Percentiles rank a stretch among this genome's conserved stretches.
Evolutionary conservation across 2,888 invertebrate genomes (phyloP).

Genomic region (Leucoma salicis): DNA sequence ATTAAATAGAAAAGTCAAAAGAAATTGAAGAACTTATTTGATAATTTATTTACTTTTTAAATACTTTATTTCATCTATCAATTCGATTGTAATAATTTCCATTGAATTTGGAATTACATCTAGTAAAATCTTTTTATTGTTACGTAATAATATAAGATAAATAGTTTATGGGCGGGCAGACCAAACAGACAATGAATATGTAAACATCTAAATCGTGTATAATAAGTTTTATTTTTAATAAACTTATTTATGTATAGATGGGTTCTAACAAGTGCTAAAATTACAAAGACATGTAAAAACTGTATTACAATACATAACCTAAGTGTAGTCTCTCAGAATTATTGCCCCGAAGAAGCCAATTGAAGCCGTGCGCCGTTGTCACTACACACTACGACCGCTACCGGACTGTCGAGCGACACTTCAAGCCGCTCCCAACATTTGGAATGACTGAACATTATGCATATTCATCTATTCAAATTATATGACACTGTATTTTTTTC

Average conservation of each 20-base stretch:
- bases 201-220: slow-evolving; percentile 37
- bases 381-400: slow-evolving; percentile 71
- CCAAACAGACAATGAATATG: slow-evolving; percentile 30
- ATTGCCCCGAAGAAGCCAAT: slow-evolving; percentile 69
- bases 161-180: slow-evolving; percentile 34
- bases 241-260: slow-evolving; percentile 41
- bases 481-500: too few species aligned
- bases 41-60: slow-evolving; percentile 24
- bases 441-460: slow-evolving; percentile 18
- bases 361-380: slow-evolving; percentile 76
- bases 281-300: slow-evolving; percentile 46
- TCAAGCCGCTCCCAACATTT: slow-evolving; percentile 55
- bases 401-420: slow-evolving; percentile 76
- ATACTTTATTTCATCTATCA: slow-evolving; percentile 20
- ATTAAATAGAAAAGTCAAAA: slow-evolving; percentile 12
- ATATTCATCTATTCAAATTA: slow-evolving; percentile 5
- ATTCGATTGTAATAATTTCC: slow-evolving; percentile 22
- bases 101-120: slow-evolving; percentile 31
- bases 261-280: slow-evolving; percentile 54
- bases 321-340: slow-evolving; percentile 57
- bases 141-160: slow-evolving; percentile 22
- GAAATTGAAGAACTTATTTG: slow-evolving; percentile 8
- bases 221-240: slow-evolving; percentile 43
- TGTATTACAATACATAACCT: slow-evolving; percentile 37
- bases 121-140: slow-evolving; percentile 27